Evolutionary conservation across 2,888 invertebrate species (phyloP), one percentile per base, ranked within the genome.

Genomic region (Nebria salina): DNA sequence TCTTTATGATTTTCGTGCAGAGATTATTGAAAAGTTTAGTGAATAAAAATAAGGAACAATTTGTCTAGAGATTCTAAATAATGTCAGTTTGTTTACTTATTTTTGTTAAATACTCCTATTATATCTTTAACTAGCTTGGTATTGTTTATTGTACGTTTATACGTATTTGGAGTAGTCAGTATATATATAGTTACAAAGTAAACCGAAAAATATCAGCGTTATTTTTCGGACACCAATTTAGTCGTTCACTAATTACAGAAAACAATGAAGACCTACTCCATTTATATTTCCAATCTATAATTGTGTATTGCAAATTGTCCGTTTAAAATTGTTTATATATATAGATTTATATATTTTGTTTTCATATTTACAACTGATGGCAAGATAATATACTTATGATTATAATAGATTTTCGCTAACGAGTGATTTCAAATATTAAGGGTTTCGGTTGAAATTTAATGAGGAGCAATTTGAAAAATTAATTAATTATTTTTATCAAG

Each of bases 111-210:
- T 68, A 68, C 20, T 68, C 20, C 20, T 25, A 68, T 68, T 25
- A 68, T 20, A 68, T 68, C 26, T 2, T 68, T 25, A 68, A 72
- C 72, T 72, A 41, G n/a, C 72, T 72, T 70, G 70, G 70, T 76
- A 26, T 64, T 68, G 42, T 64, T 76, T 76, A 76, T 76, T 76
- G 76, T 76, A 76, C 76, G 76, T 76, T 70, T 76, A 68, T 76
- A 76, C 76, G 76, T 76, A 76, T 76, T 76, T 68, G 13, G 76
- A 76, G 78, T 72, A 78, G 72, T 77, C 34, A 77, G 54, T 54
- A 43, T 72, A 77, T 77, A 54, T 79, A 79, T 75, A 79, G n/a
- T 74, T 65, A 75, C 66, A 79, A 75, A 75, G 79, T 75, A 79
- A 79, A 75, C 54, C 54, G 54, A 54, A 54, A 54, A 54, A 54